These are phyloP conservation scores for Amiota minor DNA, from an alignment of 2,888 invertebrate species.

Conservation along the genomic window DNA sequence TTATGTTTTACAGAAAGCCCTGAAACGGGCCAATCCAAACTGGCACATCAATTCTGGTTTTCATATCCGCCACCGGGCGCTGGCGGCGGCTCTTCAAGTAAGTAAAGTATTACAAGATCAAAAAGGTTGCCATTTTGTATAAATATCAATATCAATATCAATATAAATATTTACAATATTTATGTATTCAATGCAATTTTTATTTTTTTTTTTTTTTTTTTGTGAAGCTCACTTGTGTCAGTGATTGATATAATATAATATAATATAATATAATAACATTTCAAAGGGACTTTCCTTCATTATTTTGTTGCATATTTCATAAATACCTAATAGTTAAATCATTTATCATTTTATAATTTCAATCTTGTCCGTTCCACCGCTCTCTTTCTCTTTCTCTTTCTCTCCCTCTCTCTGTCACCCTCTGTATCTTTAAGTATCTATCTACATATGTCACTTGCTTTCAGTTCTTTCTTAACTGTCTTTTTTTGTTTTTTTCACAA, in stretches of 20 bases:
- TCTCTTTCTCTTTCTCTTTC: neutral
- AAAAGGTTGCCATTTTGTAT: neutral
- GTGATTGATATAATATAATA: neutral
- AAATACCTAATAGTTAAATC: neutral
- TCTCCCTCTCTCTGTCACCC: neutral
- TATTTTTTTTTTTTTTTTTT: neutral
- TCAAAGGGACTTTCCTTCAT: neutral
- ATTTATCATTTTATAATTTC: neutral
- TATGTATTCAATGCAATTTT: neutral
- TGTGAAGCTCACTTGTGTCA: neutral
- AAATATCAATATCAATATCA: neutral
- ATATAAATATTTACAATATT: neutral
- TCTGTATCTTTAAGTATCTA: neutral
- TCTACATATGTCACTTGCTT: neutral
- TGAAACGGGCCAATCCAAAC: conserved; percentile 76
- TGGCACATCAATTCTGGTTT: conserved; percentile 92
- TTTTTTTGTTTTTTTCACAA: neutral
- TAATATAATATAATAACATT: neutral
- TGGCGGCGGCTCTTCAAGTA: conserved; percentile 79
- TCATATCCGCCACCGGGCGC: conserved; percentile 87
- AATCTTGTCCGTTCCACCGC: neutral
- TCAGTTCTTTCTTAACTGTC: neutral
- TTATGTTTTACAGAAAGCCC: conserved; percentile 68
- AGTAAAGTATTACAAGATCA: conserved; percentile 55
- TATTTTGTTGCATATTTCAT: neutral